These are phyloP conservation scores for Brachyistius frenatus DNA, from an alignment of 2,113 vertebrate genomes.

Conservation along the genomic window DNA sequence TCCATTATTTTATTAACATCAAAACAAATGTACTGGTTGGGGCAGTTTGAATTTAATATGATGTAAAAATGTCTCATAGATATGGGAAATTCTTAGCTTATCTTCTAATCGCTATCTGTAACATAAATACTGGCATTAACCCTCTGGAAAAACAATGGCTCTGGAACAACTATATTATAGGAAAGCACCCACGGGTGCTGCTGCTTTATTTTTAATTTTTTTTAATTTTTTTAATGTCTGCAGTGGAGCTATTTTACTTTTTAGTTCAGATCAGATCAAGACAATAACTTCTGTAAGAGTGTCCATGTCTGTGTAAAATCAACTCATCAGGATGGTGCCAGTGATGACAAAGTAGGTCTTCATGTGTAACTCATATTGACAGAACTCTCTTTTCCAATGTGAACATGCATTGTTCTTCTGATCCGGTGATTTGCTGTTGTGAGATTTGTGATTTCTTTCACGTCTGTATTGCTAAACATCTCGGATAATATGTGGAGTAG, in stretches of 20 bases:
- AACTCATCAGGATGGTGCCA: not conserved
- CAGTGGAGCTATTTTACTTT: conserved; percentile 4
- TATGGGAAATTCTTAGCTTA: not conserved
- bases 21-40: not conserved
- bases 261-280: conserved; percentile 8
- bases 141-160: not conserved
- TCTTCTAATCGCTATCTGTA: no score
- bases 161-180: not conserved
- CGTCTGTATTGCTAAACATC: not conserved
- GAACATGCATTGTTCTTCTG: not conserved
- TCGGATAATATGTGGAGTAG: not conserved
- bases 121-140: no score
- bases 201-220: not conserved
- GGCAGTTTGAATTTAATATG: not conserved
- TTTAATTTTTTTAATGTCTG: not conserved
- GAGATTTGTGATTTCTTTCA: not conserved
- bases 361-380: conserved; percentile 21
- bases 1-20: not conserved
- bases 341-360: conserved; percentile 6
- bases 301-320: not conserved
- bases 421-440: not conserved
- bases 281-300: conserved; percentile 14
- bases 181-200: not conserved
- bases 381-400: not conserved
- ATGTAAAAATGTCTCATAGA: not conserved